Conservation (phyloP, 2,113 vertebrate genomes). For the Riparia riparia region DNA sequence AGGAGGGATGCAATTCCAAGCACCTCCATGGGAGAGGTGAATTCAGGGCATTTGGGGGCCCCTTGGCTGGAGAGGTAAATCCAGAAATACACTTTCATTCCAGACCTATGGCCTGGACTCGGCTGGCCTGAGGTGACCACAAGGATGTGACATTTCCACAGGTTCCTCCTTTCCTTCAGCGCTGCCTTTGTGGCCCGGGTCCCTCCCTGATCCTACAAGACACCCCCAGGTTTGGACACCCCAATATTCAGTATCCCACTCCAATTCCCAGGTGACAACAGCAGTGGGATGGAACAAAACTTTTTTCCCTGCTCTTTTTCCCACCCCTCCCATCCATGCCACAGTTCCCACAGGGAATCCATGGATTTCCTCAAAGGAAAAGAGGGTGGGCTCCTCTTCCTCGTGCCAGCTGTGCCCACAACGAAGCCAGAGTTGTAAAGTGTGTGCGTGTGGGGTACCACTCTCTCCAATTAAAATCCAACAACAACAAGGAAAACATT, state of each 20-base stretch:
- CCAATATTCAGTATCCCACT: neutral
- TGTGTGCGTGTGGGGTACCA: rapidly evolving
- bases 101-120: rapidly evolving
- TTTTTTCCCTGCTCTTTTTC: neutral
- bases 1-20: neutral
- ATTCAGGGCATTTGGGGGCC: neutral
- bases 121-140: neutral
- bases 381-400: neutral
- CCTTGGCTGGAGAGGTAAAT: neutral
- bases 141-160: neutral
- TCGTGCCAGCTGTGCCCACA: rapidly evolving
- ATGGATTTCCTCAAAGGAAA: neutral
- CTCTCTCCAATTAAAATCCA: neutral
- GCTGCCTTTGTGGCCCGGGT: neutral
- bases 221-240: neutral
- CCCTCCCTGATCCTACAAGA: neutral
- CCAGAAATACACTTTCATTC: neutral
- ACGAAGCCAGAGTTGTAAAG: neutral
- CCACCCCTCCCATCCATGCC: neutral
- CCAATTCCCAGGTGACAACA: neutral
- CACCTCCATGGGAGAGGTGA: neutral
- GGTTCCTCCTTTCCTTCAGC: neutral
- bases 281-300: neutral
- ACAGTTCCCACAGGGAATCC: neutral
- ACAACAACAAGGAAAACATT: constrained; percentile 32